Percentiles rank a stretch among this genome's conserved stretches.
phyloP scores from a whole-genome alignment of 2,888 invertebrate species.

The Acanthococcus lagerstroemiae region DNA sequence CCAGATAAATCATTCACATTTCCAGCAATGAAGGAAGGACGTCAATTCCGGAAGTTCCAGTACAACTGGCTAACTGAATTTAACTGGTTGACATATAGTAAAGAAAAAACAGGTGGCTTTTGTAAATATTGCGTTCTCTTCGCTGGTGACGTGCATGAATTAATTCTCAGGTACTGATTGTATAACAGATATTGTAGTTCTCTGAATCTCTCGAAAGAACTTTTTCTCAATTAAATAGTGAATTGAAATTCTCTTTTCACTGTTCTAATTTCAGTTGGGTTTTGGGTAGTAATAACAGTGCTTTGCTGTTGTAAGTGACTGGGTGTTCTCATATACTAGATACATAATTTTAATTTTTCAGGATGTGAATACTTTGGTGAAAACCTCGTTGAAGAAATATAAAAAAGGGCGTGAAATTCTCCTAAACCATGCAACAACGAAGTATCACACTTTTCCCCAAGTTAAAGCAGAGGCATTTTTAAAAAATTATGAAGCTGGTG shows the following conservation, averaged over 20 bases:
- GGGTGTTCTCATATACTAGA: no score
- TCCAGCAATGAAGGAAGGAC: background rate
- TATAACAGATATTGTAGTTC: no score
- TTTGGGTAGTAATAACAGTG: no score
- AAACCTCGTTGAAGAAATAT: no score
- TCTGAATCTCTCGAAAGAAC: no score
- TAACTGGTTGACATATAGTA: conserved; percentile 9
- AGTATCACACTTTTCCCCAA: background rate
- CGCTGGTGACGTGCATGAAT: background rate
- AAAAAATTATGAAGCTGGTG: background rate
- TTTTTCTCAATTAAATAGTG: no score
- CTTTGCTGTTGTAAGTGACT: no score
- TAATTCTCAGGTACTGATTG: no score
- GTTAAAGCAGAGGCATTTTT: background rate
- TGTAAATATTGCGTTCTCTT: conserved; percentile 17
- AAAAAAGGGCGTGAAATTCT: background rate
- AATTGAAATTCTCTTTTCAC: no score
- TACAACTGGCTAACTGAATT: background rate
- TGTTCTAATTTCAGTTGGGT: no score
- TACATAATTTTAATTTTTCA: no score
- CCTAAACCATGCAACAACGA: background rate
- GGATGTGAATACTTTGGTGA: no score
- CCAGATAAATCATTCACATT: background rate
- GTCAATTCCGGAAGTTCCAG: background rate
- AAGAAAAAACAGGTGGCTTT: conserved; percentile 1